Conservation (phyloP, 2,797 vertebrate species). For the Heliangelus exortis region DNA sequence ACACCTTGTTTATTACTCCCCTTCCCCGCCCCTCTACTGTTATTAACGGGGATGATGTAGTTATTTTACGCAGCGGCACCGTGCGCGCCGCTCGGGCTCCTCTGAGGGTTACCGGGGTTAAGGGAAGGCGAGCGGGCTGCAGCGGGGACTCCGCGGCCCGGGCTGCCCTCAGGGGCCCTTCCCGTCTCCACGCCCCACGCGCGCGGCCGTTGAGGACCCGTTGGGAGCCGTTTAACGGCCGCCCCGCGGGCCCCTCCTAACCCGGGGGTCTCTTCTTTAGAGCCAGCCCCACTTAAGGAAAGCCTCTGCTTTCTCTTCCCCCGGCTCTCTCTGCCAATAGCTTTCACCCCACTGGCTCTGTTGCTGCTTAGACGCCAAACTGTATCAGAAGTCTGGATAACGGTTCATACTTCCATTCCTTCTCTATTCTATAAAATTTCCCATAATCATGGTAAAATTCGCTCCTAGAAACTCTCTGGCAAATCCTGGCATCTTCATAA, state of each 20-base stretch:
- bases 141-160: too few species aligned
- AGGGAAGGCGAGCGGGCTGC: not conserved
- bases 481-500: not conserved
- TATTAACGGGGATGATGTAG: accelerated
- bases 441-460: accelerated
- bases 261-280: too few species aligned
- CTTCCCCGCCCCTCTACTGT: not conserved
- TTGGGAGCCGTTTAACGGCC: not conserved
- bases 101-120: not conserved
- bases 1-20: not conserved
- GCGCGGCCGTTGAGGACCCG: not conserved
- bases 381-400: not conserved
- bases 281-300: accelerated
- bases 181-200: not conserved
- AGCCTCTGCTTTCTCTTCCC: not conserved
- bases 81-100: not conserved
- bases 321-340: accelerated
- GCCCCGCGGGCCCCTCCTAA: too few species aligned
- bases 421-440: not conserved
- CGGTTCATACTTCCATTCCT: not conserved
- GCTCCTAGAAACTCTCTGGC: not conserved
- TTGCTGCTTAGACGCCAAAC: not conserved
- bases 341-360: accelerated
- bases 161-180: not conserved
- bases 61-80: not conserved